Evolutionary conservation across 1,140 invertebrate species (phyloP).

Genomic region (Apis cerana): DNA sequence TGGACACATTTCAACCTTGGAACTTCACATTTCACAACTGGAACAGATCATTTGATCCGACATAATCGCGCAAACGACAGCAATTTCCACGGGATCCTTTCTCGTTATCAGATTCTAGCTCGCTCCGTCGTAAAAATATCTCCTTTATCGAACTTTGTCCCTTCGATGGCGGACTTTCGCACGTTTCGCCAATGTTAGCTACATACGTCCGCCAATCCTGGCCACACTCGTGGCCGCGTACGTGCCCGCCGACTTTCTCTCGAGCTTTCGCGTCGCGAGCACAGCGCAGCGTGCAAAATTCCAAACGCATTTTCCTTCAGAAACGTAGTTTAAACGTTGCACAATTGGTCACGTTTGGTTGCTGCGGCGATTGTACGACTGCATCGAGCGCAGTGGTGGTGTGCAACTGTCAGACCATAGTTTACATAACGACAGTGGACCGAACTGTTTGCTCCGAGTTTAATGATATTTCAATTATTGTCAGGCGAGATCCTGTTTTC

Average conservation of each 20-base stretch:
- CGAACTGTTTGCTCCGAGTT: background rate
- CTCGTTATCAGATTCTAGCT: background rate
- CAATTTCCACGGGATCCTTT: background rate
- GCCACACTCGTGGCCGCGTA: background rate
- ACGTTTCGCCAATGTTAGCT: background rate
- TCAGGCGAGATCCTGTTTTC: too few relatives aligned
- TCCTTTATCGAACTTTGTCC: slow-evolving; percentile 14
- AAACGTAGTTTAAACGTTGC: slow-evolving; percentile 7
- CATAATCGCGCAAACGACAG: background rate
- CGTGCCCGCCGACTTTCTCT: slow-evolving; percentile 38
- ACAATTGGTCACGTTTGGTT: slow-evolving; percentile 34
- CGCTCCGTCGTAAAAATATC: background rate
- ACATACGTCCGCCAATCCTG: slow-evolving; percentile 41
- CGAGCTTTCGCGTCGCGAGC: slow-evolving; percentile 26
- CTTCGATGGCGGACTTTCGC: background rate
- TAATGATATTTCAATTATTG: too few relatives aligned
- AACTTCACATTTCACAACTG: background rate
- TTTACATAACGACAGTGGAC: background rate
- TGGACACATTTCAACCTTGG: too few relatives aligned
- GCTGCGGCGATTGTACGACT: background rate
- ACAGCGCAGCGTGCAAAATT: slow-evolving; percentile 5
- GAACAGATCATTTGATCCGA: background rate
- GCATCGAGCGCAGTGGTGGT: too few relatives aligned
- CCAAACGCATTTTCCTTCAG: slow-evolving; percentile 7
- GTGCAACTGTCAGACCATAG: background rate